Percentiles rank a stretch among this genome's conserved stretches.
These are phyloP conservation scores for Cossypha caffra DNA, from an alignment of 2,797 vertebrate species.

Conservation along the genomic window DNA sequence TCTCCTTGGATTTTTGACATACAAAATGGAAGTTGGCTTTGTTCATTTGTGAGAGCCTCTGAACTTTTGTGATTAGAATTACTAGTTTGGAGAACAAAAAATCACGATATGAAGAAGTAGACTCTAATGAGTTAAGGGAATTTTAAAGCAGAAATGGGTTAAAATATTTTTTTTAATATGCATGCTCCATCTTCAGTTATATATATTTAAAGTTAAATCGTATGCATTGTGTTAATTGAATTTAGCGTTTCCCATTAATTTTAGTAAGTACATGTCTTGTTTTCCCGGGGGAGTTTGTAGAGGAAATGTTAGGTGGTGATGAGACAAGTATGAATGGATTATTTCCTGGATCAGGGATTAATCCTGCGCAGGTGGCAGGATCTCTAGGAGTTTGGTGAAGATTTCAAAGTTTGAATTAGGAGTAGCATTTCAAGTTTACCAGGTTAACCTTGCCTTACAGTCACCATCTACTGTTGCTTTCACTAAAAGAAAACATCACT, in stretches of 20 bases:
- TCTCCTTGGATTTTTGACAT: background rate
- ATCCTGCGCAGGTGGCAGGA: background rate
- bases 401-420: background rate
- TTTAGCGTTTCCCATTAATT: background rate
- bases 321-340: background rate
- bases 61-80: background rate
- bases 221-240: background rate
- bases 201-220: background rate
- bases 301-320: conserved; percentile 1
- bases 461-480: background rate
- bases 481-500: background rate
- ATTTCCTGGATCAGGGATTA: background rate
- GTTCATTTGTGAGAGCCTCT: background rate
- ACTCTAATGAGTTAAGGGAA: background rate
- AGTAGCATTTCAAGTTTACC: background rate
- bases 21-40: conserved; percentile 7
- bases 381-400: background rate
- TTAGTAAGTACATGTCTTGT: background rate
- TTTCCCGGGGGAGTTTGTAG: background rate
- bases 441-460: background rate
- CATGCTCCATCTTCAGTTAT: background rate
- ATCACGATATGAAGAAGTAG: background rate
- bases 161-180: background rate
- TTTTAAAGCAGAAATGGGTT: background rate
- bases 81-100: background rate